Percentiles rank a stretch among this genome's conserved stretches.
phyloP scores from a whole-genome alignment of 2,888 invertebrate species.

The Stenodema calcarata region DNA sequence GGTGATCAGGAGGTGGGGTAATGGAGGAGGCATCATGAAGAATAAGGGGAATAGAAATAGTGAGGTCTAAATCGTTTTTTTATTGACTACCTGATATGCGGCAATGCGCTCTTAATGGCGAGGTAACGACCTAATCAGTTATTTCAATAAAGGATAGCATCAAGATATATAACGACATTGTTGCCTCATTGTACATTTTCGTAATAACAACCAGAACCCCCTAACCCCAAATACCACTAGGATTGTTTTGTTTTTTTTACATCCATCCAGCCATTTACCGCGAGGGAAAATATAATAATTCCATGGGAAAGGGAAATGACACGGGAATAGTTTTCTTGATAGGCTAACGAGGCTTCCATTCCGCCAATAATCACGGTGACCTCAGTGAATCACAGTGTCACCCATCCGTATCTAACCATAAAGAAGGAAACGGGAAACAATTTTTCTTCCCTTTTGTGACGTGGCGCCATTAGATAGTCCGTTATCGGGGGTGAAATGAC shows the following conservation, averaged over 20 bases:
- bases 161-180: conserved; percentile 33
- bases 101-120: conserved; percentile 34
- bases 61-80: conserved; percentile 25
- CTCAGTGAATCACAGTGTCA: conserved; percentile 39
- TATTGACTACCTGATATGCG: conserved; percentile 17
- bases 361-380: conserved; percentile 34
- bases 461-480: conserved; percentile 23
- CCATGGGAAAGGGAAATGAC: conserved; percentile 4
- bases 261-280: background rate
- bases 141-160: conserved; percentile 35
- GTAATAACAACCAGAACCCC: conserved; percentile 13
- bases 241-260: background rate
- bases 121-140: conserved; percentile 41
- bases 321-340: conserved; percentile 17
- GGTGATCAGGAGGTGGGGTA: background rate
- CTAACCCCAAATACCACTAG: background rate
- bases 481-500: conserved; percentile 29
- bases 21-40: conserved; percentile 28
- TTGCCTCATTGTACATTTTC: background rate
- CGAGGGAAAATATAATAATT: background rate
- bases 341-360: conserved; percentile 39
- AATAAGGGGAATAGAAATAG: conserved; percentile 20
- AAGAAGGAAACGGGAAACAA: conserved; percentile 44
- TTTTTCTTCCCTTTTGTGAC: conserved; percentile 27
- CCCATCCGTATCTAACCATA: background rate